phyloP scores from a whole-genome alignment of 2,888 invertebrate genomes.

The Morpho deidamia region DNA sequence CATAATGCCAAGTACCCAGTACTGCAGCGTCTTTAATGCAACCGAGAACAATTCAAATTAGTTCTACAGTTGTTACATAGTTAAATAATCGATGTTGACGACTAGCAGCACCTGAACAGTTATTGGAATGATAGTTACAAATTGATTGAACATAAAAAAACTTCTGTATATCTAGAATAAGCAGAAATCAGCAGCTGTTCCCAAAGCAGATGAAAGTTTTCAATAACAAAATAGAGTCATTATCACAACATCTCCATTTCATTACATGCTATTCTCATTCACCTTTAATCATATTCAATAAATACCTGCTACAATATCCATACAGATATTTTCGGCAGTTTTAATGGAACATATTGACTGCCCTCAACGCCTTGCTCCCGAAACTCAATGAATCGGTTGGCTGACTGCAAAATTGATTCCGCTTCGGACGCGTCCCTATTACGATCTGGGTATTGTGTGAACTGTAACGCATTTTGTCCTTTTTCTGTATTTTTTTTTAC shows the following conservation, averaged over 20 bases:
- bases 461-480: constrained; percentile 20
- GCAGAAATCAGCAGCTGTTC: no score
- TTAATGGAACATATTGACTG: neutral
- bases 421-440: constrained; percentile 24
- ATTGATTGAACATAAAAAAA: no score
- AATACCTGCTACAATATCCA: no score
- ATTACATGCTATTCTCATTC: neutral
- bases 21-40: constrained; percentile 11
- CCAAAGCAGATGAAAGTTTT: no score
- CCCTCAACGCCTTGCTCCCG: constrained; percentile 23
- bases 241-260: no score
- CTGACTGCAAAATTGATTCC: constrained; percentile 32
- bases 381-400: constrained; percentile 32
- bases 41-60: constrained; percentile 16
- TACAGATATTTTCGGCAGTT: neutral
- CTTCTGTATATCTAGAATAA: no score
- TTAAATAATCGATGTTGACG: constrained; percentile 7
- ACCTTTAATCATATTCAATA: neutral
- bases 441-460: constrained; percentile 19
- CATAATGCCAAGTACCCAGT: constrained; percentile 13
- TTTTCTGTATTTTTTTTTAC: neutral
- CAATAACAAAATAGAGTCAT: no score
- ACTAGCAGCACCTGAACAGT: no score
- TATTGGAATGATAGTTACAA: no score
- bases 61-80: constrained; percentile 10